Evolutionary conservation across 2,797 vertebrate species (phyloP), one percentile per base, ranked within the genome.

Genomic region (Dipus sagitta): DNA sequence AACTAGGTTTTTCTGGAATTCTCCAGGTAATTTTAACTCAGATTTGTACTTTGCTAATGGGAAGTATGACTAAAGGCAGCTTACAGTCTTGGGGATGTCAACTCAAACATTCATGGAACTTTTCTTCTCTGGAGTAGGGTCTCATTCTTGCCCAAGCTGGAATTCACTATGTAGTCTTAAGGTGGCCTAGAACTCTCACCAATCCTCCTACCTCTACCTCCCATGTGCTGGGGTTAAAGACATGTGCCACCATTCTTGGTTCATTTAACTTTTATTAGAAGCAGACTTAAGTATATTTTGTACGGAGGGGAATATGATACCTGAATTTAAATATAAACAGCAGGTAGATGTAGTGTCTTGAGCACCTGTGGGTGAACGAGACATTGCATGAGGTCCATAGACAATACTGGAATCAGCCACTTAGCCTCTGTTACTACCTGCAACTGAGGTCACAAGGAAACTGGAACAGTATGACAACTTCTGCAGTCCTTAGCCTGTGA

Each of bases 1-100:
- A 92, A 65, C 2, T 26, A 67, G 75, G 71, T 42, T 93, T 94
- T 71, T 47, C 83, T 91, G 78, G 67, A 88, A 82, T 86, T 91
- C 79, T 72, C 60, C 54, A 86, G 34, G 34, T 34, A 78, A 91
- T 88, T 71, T 88, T 71, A 67, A 23, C 75, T 86, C n/a, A 68
- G 72, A 72, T 54, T 30, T 82, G 14, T 67, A 83, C 47, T 65
- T 93, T 91, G 58, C 70, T 79, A 52, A 89, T 71, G 26, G 65
- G 42, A 62, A 70, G 34, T 38, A 54, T 17, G 26, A 15, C 15
- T 76, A 52, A 78, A 62, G 52, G 52, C 28, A 32, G 2, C 18
- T 75, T 67, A 21, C 18, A 81, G 18, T 58, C 72, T 9, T 26
- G 72, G 3, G 71, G 62, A 82, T 75, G 24, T 38, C 60, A 70